Conservation (phyloP, 2,888 invertebrate species). For the Cheilosia vulpina region DNA sequence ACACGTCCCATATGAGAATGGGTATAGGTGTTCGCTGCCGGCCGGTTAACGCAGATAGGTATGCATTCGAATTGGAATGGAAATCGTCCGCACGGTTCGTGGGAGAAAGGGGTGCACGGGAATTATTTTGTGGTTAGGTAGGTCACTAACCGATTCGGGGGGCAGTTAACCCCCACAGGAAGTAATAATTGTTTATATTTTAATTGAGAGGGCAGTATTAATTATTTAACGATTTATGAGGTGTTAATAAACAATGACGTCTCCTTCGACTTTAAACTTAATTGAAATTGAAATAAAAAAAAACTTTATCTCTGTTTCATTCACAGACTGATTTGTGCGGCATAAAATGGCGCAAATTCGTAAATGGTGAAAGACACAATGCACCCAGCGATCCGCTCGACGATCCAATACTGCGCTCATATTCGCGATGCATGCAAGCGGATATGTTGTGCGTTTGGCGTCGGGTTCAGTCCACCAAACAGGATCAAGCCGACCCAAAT, state of each 20-base stretch:
- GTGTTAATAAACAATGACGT: slow-evolving; percentile 3
- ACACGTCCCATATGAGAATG: slow-evolving; percentile 24
- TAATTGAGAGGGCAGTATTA: not conserved
- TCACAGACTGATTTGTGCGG: slow-evolving; percentile 99
- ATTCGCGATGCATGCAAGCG: slow-evolving; percentile 94
- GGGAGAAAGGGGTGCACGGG: slow-evolving; percentile 2
- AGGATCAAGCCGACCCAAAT: slow-evolving; percentile 84
- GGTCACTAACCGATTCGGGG: slow-evolving; percentile 74
- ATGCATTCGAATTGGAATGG: slow-evolving; percentile 67
- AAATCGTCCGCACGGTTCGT: slow-evolving; percentile 48
- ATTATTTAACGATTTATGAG: no score
- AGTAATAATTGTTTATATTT: slow-evolving; percentile 37
- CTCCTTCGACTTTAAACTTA: not conserved
- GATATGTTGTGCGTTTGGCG: slow-evolving; percentile 99
- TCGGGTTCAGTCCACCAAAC: slow-evolving; percentile 88
- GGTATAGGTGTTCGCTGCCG: slow-evolving; percentile 47
- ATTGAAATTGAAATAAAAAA: not conserved
- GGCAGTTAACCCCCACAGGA: slow-evolving; percentile 66
- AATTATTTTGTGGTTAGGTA: slow-evolving; percentile 61
- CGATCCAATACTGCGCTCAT: slow-evolving; percentile 95
- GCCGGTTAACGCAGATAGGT: slow-evolving; percentile 45
- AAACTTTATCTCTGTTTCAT: slow-evolving; percentile 70
- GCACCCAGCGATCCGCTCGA: slow-evolving; percentile 89
- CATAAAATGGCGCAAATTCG: slow-evolving; percentile 98
- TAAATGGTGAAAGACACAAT: slow-evolving; percentile 89